These are phyloP conservation scores for Leucoraja erinaceus DNA, from an alignment of 2,113 vertebrate genomes.

Conservation along the genomic window DNA sequence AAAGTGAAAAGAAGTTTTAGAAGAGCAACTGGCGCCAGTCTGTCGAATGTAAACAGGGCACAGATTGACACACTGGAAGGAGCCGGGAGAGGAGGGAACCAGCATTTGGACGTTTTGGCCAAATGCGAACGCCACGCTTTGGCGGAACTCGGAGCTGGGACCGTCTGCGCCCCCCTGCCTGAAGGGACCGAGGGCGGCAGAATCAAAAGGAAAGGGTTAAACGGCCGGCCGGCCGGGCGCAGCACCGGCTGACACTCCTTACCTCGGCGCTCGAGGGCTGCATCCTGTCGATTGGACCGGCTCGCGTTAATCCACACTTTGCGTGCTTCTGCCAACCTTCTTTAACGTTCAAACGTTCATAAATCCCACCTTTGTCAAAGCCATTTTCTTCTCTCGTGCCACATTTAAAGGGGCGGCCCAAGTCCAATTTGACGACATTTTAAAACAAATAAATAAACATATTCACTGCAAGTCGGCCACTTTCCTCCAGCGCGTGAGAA, in stretches of 20 bases:
- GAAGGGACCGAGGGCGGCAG: no score
- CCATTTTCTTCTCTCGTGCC: background rate
- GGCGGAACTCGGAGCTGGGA: no score
- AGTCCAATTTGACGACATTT: background rate
- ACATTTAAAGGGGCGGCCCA: no score
- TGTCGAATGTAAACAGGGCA: background rate
- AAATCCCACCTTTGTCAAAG: background rate
- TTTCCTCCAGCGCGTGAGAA: background rate
- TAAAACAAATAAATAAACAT: slow-evolving; percentile 8
- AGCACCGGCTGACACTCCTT: no score
- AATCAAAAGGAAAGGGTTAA: no score
- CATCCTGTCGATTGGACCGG: no score
- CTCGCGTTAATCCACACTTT: no score
- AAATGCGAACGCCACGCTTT: no score
- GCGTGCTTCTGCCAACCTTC: background rate
- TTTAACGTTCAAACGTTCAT: background rate
- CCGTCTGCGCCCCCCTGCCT: no score
- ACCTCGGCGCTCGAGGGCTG: no score
- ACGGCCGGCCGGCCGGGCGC: no score
- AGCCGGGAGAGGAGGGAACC: background rate
- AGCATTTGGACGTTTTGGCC: background rate
- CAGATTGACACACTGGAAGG: no score
- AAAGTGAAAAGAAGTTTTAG: background rate
- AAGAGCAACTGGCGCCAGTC: background rate
- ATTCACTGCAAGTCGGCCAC: background rate